Conservation (phyloP, 2,797 vertebrate genomes). For the Amniataba percoides region DNA sequence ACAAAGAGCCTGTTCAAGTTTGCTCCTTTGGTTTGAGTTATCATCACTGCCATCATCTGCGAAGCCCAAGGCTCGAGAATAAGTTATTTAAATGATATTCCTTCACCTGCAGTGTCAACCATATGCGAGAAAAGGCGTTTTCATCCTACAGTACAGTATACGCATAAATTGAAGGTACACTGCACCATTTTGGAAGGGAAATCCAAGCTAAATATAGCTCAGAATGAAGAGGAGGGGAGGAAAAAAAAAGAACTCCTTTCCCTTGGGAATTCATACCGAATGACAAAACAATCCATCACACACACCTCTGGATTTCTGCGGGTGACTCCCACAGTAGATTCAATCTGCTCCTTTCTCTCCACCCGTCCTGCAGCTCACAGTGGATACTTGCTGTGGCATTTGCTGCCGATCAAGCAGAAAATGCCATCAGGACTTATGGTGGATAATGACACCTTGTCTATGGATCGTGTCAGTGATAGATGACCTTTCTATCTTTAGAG, state of each 20-base stretch:
- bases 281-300: constrained; percentile 69
- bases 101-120: constrained; percentile 2
- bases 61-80: background rate
- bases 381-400: constrained; percentile 12
- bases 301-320: constrained; percentile 21
- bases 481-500: constrained; percentile 85
- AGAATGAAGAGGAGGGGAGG: constrained; percentile 6
- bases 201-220: constrained; percentile 64
- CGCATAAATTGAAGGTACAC: constrained; percentile 36
- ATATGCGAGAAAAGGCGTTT: constrained; percentile 6
- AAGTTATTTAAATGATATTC: background rate
- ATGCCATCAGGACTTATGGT: constrained; percentile 16
- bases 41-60: background rate
- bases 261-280: constrained; percentile 44
- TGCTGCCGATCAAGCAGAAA: constrained; percentile 56
- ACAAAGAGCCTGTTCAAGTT: background rate
- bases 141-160: background rate
- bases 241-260: constrained; percentile 37
- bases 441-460: constrained; percentile 65
- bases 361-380: background rate
- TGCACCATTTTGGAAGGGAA: constrained; percentile 57
- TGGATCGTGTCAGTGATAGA: constrained; percentile 65
- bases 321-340: constrained; percentile 38
- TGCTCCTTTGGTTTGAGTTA: constrained; percentile 3
- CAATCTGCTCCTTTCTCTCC: constrained; percentile 1